Evolutionary conservation across 2,797 vertebrate genomes (phyloP).

Genomic region (Australoheros facetus): DNA sequence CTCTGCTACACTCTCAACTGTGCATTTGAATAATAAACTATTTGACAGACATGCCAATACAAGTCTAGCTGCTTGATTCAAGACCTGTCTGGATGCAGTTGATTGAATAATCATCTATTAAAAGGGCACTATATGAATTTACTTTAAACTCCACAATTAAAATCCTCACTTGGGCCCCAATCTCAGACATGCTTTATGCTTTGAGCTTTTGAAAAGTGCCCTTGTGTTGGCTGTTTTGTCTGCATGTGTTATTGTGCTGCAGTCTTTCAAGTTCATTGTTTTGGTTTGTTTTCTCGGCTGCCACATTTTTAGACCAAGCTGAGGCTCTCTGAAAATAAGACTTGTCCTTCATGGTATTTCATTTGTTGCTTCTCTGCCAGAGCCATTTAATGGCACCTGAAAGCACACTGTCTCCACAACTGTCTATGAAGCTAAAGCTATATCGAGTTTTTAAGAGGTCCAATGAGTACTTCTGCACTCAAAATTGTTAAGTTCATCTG

Average conservation of each 20-base stretch:
- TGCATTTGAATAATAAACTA: constrained; percentile 37
- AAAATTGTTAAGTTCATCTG: background rate
- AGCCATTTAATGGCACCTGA: too few species aligned
- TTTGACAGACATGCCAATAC: constrained; percentile 13
- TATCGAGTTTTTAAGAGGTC: background rate
- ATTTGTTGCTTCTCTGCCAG: background rate
- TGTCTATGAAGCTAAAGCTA: background rate
- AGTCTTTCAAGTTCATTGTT: too few species aligned
- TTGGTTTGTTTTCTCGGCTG: background rate
- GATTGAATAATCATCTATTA: background rate
- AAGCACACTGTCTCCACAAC: too few species aligned
- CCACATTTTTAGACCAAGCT: background rate
- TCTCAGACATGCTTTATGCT: background rate
- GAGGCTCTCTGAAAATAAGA: background rate
- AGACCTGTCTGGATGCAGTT: background rate
- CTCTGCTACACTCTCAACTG: constrained; percentile 11
- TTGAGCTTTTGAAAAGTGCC: background rate
- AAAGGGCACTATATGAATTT: background rate
- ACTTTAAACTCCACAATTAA: background rate
- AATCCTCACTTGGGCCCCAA: background rate
- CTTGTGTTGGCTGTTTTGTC: too few species aligned
- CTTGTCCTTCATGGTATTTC: background rate
- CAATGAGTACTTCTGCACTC: too few species aligned
- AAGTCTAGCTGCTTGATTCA: background rate
- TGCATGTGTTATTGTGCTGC: too few species aligned